These are phyloP conservation scores for Odontophorus gujanensis DNA, from an alignment of 2,113 vertebrate species.

Conservation along the genomic window DNA sequence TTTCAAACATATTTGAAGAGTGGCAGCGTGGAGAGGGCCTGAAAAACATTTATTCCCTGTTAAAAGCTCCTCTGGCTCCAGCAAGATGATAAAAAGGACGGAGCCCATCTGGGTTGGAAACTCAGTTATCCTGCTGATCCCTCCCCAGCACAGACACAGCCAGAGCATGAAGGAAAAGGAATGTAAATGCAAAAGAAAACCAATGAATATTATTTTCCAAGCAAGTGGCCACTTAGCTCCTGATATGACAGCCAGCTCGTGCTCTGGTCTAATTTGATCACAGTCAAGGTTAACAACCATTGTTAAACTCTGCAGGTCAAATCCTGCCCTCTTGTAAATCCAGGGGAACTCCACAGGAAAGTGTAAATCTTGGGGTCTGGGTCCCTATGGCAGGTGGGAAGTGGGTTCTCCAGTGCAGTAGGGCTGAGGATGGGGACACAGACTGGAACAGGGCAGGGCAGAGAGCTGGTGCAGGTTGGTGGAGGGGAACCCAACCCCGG, in stretches of 20 bases:
- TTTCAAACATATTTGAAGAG: neutral
- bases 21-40: neutral
- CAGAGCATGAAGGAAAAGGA: neutral
- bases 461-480: rapidly evolving
- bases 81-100: neutral
- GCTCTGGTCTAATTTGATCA: constrained; percentile 16
- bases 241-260: neutral
- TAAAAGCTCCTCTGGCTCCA: constrained; percentile 30
- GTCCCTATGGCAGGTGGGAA: rapidly evolving
- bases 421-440: rapidly evolving
- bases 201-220: neutral
- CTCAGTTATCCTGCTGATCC: neutral
- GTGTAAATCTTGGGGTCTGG: neutral
- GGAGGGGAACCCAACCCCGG: neutral
- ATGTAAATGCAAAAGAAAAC: neutral
- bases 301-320: constrained; percentile 18
- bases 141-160: neutral
- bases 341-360: neutral
- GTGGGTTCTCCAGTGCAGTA: neutral
- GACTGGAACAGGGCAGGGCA: rapidly evolving
- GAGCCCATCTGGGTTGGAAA: constrained; percentile 10
- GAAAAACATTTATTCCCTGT: neutral
- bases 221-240: neutral
- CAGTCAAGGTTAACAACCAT: neutral
- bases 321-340: neutral